Evolutionary conservation across 1,140 invertebrate species (phyloP), one percentile per base, ranked within the genome.

Genomic region (Odontomachus brunneus): DNA sequence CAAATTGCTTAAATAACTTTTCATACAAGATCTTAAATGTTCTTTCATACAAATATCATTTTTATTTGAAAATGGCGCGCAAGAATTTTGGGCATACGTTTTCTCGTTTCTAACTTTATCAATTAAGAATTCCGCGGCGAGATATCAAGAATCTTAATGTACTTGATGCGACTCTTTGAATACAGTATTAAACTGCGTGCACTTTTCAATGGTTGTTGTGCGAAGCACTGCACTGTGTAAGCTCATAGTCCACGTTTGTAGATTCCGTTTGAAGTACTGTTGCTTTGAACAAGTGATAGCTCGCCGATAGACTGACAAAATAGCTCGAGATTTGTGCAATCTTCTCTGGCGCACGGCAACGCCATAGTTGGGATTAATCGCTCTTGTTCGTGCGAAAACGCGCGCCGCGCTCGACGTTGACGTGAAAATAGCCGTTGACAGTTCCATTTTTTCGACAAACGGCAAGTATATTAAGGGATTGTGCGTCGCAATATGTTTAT

Each of bases 381-480:
- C 29, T 38, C 26, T 33, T 51, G 29, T 53, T 66, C 19, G 60
- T 33, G 57, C 53, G 17, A 33, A 55, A 44, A 69, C 24, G 24
- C 17, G 14, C 29, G 29, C n/a, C n/a, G 29, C 15, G 29, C 49
- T 78, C 51, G 75, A 51, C 49, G 69, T 44, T 78, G 75, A 69
- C 75, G 49, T 44, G 75, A 67, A 26, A 44, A 69, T 24, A 17
- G 53, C 12, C 63, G 75, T 26, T 57, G 75, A 69, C 65, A 80
- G 51, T 48, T 71, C 15, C 11, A 44, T 57, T 75, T 75, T 51
- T 75, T 75, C 24, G 24, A 69, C 75, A 48, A 80, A 51, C 44
- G 63, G n/a, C 55, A 44, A 51, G 44, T 59, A 71, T 86, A 71
- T 86, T 86, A 75, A 71, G 67, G 62, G 76, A 86, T 86, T 59